Base-by-base conservation (phyloP, 2,113 vertebrate genomes). In the Pseudopipra pipra region DNA sequence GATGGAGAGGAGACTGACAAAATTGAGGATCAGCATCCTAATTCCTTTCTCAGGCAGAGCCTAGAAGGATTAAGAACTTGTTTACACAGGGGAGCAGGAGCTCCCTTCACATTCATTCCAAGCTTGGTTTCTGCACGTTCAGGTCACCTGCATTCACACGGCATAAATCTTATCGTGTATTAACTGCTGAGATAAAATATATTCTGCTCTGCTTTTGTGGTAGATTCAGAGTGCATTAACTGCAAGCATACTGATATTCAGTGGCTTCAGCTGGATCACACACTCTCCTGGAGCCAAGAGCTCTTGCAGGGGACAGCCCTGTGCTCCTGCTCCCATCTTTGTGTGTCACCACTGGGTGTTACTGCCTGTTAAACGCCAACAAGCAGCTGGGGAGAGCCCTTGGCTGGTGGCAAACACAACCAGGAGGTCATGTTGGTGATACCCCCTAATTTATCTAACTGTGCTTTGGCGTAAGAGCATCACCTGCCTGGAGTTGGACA, bases 41-140 rank as follows among this genome's bases (percentile, higher is more conserved):
- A 96, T 89, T 94, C 74, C 46, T 73, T 91, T 91, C 56, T 91
- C 59, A 94, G 91, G 73, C 9, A 61, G 11, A 93, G 37, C 44
- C 80, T 37, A 54, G 70, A 59, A 95, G 62, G 72, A 92, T 74
- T 92, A 92, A 91, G 79, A 83, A 59, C n/a, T 11, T 91, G 6
- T 90, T 96, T 92, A 65, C 37, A 22, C 0, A 1, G 37, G 37
- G 87, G 61, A 93, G 28, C 58, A 27, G 80, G 31, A 44, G 6
- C 22, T 90, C 17, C 56, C 44, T 91, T 44, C 43, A 1, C 27
- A 3, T 54, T 52, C 44, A 6, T 59, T 23, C 33, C 9, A 30
- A 63, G 70, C 59, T 35, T 49, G 12, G 10, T 75, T 89, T 72
- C 52, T 30, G 44, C 62, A 28, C 0, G 0, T 78, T 61, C 1